These are phyloP conservation scores for Dendronephthya gigantea DNA, from an alignment of 64 coral and sea anemone species.

Conservation along the genomic window DNA sequence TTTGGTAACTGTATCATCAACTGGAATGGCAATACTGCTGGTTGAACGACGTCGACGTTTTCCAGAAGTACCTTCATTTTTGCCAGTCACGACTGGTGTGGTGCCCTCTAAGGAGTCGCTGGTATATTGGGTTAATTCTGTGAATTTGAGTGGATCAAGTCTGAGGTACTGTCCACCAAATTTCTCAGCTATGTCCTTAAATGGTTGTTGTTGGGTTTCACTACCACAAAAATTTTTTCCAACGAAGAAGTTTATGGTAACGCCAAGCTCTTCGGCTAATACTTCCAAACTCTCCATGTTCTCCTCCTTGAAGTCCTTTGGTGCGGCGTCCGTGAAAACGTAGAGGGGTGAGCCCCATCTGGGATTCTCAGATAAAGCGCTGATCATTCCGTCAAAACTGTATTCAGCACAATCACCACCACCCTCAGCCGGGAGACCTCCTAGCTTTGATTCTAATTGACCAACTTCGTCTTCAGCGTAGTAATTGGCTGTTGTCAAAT, in stretches of 20 bases:
- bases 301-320: conserved; percentile 50
- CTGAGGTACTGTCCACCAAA: conserved; percentile 51
- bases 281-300: conserved; percentile 26
- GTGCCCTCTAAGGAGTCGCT: conserved; percentile 49
- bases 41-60: conserved; percentile 55
- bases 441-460: neutral
- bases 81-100: conserved; percentile 47
- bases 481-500: neutral
- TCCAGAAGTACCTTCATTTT: conserved; percentile 4
- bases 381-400: conserved; percentile 57
- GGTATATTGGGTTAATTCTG: conserved; percentile 36
- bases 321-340: conserved; percentile 65
- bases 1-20: conserved; percentile 36
- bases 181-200: conserved; percentile 37
- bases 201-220: neutral
- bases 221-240: neutral
- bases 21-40: neutral
- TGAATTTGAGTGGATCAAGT: conserved; percentile 30
- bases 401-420: conserved; percentile 61
- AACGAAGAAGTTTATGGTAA: conserved; percentile 46
- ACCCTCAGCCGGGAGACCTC: neutral
- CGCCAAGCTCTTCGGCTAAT: conserved; percentile 5
- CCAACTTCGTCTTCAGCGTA: neutral
- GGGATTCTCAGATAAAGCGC: conserved; percentile 44
- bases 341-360: conserved; percentile 61